Conservation (phyloP, 2,113 vertebrate genomes). For the Sinocyclocheilus rhinocerous region DNA sequence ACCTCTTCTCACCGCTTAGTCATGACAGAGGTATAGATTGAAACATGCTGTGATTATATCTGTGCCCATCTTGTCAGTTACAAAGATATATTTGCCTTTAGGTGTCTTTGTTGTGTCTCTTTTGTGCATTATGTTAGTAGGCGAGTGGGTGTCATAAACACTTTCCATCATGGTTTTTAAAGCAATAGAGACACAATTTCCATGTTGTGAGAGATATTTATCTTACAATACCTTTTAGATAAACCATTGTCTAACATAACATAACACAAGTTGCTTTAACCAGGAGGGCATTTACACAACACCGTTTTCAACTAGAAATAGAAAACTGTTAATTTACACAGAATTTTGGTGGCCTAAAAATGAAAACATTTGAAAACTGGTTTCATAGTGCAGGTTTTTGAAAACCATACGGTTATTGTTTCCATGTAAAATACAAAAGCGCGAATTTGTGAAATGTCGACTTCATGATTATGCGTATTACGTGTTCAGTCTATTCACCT, state of each 20-base stretch:
- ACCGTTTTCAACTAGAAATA: no score
- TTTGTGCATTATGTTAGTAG: conserved; percentile 8
- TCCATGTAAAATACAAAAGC: no score
- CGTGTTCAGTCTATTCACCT: no score
- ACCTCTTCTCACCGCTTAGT: not conserved
- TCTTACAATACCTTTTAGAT: not conserved
- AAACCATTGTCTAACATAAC: not conserved
- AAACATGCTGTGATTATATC: not conserved
- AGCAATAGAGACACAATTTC: not conserved
- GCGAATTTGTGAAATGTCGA: no score
- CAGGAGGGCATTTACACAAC: no score
- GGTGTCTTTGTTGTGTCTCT: not conserved
- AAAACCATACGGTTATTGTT: no score
- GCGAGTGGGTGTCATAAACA: not conserved
- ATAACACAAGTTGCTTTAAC: no score
- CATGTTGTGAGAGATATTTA: not conserved
- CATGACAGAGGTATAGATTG: not conserved
- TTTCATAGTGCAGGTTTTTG: no score
- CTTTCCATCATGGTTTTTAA: not conserved
- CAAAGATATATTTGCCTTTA: not conserved
- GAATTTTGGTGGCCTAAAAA: no score
- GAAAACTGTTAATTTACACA: no score
- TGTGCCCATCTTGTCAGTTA: not conserved
- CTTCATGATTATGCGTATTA: no score
- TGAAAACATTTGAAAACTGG: no score